Evolutionary conservation across 2,113 vertebrate genomes (phyloP), one percentile per base, ranked within the genome.

Genomic region (Cathartes aura): DNA sequence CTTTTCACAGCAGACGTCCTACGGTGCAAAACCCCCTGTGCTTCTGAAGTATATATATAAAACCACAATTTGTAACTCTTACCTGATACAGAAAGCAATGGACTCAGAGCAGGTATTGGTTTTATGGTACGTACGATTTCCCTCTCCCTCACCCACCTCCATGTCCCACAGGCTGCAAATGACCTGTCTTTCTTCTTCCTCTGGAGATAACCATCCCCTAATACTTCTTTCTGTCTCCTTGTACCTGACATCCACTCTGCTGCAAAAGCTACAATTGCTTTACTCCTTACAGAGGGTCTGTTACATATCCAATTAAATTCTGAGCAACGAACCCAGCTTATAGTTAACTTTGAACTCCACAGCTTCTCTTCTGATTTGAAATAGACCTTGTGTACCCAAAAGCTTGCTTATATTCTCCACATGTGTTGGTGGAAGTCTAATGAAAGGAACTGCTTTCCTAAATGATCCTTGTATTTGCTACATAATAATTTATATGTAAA

Each of bases 11-110:
- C 6, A 32, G 18, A 24, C 5, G 4, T 63, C 24, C 24, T 62
- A 40, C 40, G 20, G 8, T 27, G 20, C 5, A 3, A 64, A 78
- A 19, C 0, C 1, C 5, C 2, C 27, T 48, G 34, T 47, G 50
- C 36, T 70, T 78, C 55, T 42, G 45, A 52, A 24, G 16, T 15
- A 8, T 6, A 3, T 5, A 3, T 47, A 6, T 14, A 29, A 48
- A 79, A 66, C 8, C 13, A 5, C 21, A 50, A 8, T 78, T 91
- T 73, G 43, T 71, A 34, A 34, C 43, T 36, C 15, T n/a, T 38
- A 4, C 23, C 12, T 56, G 21, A 26, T 11, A 26, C 1, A 11
- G 45, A 82, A 63, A 91, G 20, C 34, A 30, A 13, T 15, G 36
- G 32, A 27, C 23, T 86, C 5, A 1, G 45, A 58, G 38, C 34